These are phyloP conservation scores for Porites rus DNA, from an alignment of 92 coral and sea anemone species.

Conservation along the genomic window DNA sequence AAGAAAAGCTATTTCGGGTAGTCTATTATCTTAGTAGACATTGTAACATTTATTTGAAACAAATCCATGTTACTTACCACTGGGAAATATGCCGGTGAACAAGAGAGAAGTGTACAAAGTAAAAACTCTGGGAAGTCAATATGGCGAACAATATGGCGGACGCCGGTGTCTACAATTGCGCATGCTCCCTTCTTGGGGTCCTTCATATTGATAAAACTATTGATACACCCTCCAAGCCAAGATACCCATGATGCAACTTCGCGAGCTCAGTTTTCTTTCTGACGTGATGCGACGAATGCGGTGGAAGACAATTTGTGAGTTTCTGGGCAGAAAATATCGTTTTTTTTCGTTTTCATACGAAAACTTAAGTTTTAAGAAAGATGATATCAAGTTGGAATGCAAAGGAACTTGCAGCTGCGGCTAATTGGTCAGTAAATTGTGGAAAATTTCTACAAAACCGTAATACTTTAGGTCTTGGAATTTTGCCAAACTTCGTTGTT, in stretches of 20 bases:
- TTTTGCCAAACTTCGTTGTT: constrained; percentile 1
- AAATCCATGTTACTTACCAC: constrained; percentile 28
- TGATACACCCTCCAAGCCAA: constrained; percentile 59
- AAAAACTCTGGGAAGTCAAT: neutral
- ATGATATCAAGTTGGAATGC: constrained; percentile 91
- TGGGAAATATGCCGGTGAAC: neutral
- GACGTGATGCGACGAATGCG: constrained; percentile 41
- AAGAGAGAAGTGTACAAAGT: neutral
- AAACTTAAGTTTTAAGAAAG: constrained; percentile 31
- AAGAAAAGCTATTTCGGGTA: neutral
- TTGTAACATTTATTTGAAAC: neutral
- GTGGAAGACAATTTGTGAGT: neutral
- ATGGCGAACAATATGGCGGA: constrained; percentile 74
- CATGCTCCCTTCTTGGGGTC: constrained; percentile 24
- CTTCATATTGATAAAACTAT: constrained; percentile 44
- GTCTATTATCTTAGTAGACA: neutral
- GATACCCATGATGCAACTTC: constrained; percentile 67
- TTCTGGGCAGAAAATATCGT: neutral
- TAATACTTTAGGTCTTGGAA: neutral
- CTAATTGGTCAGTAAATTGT: constrained; percentile 86
- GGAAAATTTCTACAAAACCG: neutral
- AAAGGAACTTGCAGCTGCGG: constrained; percentile 89
- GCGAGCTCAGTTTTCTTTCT: constrained; percentile 25
- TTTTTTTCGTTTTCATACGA: constrained; percentile 22
- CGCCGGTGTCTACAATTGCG: constrained; percentile 37